Base-by-base conservation (phyloP, 2,113 vertebrate genomes). In the Laticauda colubrina region DNA sequence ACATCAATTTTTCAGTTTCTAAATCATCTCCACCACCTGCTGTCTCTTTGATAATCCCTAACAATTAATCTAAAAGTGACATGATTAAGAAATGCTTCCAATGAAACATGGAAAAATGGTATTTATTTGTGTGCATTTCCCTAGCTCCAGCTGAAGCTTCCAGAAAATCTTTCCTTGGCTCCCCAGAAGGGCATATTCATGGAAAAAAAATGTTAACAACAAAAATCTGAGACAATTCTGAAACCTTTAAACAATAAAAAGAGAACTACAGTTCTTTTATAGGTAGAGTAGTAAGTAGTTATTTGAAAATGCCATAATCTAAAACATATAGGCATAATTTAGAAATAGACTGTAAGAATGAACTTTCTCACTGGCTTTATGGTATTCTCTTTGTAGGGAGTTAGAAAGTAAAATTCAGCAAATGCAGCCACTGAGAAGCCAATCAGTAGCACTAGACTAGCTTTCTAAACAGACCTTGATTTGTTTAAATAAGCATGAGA, bases 11-110 rank as follows among this genome's bases (percentile, higher is more conserved):
- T 97, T 97, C 97, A 97, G 96, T 97, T 98, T 98, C 97, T 97
- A 98, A 98, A 98, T 98, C 97, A 98, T 97, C 95, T 96, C 87
- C 95, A 98, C 97, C 98, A 97, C 97, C 97, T 98, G 97, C 97
- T 97, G 97, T 97, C 97, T 91, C 96, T 97, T 98, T 98, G 97
- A 98, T 98, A 96, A 98, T 97, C 97, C 97, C 97, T 98, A 97
- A 98, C 98, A 98, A 98, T 97, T 98, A 98, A 97, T 97, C 95
- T 97, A 97, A 97, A 96, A 98, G 96, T 96, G 97, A 97, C 93
- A 91, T 98, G 97, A 98, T 98, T 98, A 97, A 98, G 96, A 97
- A 96, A 97, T 94, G 97, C 92, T 97, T 94, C 96, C 95, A 93
- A 85, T 95, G 96, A 96, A 96, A 96, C 81, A 94, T 92, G 92